A percentile compares a stretch with the other conserved stretches of the same genome.
These are phyloP conservation scores for Oscheius myriophilus DNA, from an alignment of 2,888 invertebrate species.

Conservation along the genomic window DNA sequence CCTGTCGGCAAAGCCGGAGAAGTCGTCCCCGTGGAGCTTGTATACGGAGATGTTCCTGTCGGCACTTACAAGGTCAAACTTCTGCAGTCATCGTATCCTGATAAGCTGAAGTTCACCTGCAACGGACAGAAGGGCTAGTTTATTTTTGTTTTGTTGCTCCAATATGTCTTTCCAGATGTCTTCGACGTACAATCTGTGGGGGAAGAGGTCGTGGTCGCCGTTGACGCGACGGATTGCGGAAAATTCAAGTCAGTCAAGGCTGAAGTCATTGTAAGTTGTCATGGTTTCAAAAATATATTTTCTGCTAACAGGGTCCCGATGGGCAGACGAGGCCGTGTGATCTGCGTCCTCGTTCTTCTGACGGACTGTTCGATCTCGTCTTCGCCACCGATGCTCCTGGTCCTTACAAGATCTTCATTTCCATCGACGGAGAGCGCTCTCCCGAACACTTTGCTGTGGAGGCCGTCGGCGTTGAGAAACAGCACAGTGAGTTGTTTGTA, in stretches of 20 bases:
- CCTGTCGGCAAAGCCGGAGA: constrained; percentile 40
- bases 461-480: constrained; percentile 1
- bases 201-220: constrained; percentile 39
- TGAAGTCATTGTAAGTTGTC: constrained; percentile 39
- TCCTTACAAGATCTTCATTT: constrained; percentile 30
- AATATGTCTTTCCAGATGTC: not conserved
- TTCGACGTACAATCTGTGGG: constrained; percentile 28
- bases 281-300: not conserved
- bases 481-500: too few species aligned
- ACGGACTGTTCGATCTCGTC: constrained; percentile 36
- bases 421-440: constrained; percentile 35
- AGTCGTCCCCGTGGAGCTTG: constrained; percentile 40
- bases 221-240: constrained; percentile 52
- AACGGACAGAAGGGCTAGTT: not conserved
- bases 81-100: constrained; percentile 4
- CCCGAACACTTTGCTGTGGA: constrained; percentile 3
- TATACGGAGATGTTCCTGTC: constrained; percentile 47
- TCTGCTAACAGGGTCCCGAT: constrained; percentile 46
- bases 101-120: constrained; percentile 12
- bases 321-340: constrained; percentile 38
- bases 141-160: not conserved
- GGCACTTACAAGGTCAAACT: constrained; percentile 25
- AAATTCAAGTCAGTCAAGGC: constrained; percentile 39
- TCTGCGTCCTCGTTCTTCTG: constrained; percentile 26
- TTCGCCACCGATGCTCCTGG: constrained; percentile 38